Conservation (phyloP, 2,888 invertebrate genomes). For the Margaritifera margaritifera region DNA sequence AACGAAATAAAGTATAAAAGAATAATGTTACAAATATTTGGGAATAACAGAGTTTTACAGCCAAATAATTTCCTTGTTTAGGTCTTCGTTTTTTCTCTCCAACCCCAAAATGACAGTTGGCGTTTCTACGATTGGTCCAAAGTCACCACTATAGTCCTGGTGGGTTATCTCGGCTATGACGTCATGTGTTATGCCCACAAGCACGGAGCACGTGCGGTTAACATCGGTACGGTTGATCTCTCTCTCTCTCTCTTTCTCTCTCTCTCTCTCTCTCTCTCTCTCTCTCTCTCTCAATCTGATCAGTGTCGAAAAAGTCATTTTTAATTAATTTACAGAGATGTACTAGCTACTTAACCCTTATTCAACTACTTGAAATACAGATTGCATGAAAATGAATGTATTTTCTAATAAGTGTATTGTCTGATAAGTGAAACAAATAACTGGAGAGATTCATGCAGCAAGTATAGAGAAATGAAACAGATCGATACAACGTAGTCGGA, state of each 20-base stretch:
- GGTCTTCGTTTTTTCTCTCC: constrained; percentile 66
- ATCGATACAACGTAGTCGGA: too few relatives aligned
- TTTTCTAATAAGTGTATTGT: too few relatives aligned
- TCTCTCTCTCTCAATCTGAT: neutral
- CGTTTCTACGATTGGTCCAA: constrained; percentile 70
- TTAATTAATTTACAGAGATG: too few relatives aligned
- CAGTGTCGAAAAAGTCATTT: too few relatives aligned
- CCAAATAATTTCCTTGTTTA: constrained; percentile 28
- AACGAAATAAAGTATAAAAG: too few relatives aligned
- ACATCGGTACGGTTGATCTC: constrained; percentile 52
- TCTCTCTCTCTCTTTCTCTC: neutral
- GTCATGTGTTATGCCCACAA: constrained; percentile 71
- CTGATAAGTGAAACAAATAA: too few relatives aligned
- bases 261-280: neutral
- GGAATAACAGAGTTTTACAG: neutral
- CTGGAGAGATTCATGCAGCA: too few relatives aligned
- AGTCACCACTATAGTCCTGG: constrained; percentile 70
- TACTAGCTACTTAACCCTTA: too few relatives aligned
- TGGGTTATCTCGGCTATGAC: constrained; percentile 64
- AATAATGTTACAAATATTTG: too few relatives aligned
- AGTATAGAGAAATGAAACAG: too few relatives aligned
- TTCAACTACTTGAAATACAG: too few relatives aligned
- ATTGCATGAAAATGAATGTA: too few relatives aligned
- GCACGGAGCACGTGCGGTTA: constrained; percentile 64
- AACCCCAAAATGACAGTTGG: constrained; percentile 54